Percentiles rank a stretch among this genome's conserved stretches.
Evolutionary conservation across 2,797 vertebrate genomes (phyloP).

Genomic region (Myotis planiceps): DNA sequence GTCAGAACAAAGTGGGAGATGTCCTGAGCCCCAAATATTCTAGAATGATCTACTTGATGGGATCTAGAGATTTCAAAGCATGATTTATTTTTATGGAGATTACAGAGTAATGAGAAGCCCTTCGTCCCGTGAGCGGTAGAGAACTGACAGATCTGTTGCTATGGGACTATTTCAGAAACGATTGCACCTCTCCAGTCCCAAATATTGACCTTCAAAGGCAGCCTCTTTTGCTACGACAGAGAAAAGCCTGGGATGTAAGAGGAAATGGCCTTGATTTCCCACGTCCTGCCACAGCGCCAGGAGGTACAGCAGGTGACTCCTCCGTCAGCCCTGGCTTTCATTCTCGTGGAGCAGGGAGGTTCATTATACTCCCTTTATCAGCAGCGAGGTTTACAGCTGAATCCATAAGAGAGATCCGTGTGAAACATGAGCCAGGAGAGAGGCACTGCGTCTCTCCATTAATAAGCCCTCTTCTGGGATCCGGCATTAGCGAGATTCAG

Average conservation of each 20-base stretch:
- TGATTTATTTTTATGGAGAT: background rate
- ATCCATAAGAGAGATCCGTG: slow-evolving; percentile 89
- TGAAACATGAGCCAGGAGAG: slow-evolving; percentile 90
- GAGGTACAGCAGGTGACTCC: slow-evolving; percentile 76
- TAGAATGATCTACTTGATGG: background rate
- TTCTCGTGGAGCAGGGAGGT: slow-evolving; percentile 82
- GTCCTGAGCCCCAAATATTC: background rate
- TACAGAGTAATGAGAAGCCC: background rate
- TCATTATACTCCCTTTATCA: slow-evolving; percentile 91
- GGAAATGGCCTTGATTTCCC: background rate
- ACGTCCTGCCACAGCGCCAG: slow-evolving; percentile 44
- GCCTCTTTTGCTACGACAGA: background rate
- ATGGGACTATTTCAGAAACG: background rate
- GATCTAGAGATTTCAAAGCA: background rate
- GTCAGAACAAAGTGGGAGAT: background rate
- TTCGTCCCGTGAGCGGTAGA: slow-evolving; percentile 24
- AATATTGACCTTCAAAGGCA: slow-evolving; percentile 44
- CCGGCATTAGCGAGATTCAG: slow-evolving; percentile 90
- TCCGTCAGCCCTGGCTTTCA: slow-evolving; percentile 74
- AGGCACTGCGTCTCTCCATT: slow-evolving; percentile 89
- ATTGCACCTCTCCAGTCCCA: slow-evolving; percentile 19
- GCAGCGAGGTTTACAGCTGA: slow-evolving; percentile 89
- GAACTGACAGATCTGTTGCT: background rate
- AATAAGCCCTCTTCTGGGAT: slow-evolving; percentile 93
- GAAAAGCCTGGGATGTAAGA: background rate